Evolutionary conservation across 2,113 vertebrate species (phyloP).

Genomic region (Mastomys coucha): DNA sequence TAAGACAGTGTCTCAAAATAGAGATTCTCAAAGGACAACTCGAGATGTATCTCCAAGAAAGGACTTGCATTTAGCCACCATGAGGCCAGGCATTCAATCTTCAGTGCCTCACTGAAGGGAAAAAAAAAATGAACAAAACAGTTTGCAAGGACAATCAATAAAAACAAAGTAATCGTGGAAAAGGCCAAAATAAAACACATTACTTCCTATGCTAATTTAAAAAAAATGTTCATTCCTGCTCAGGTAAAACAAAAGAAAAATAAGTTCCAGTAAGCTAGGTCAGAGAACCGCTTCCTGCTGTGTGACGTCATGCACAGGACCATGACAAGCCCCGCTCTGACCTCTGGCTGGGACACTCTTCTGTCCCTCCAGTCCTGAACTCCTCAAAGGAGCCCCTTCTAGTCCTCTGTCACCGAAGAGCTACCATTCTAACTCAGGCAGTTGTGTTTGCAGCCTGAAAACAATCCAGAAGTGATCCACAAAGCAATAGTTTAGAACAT

Average conservation of each 20-base stretch:
- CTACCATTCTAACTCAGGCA: not conserved
- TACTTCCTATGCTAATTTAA: not conserved
- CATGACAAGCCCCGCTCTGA: not conserved
- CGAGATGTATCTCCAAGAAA: not conserved
- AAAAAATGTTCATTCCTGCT: not conserved
- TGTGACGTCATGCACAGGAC: not conserved
- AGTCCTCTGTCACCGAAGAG: not conserved
- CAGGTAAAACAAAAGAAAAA: conserved; percentile 15
- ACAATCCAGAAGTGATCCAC: not conserved
- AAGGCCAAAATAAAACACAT: not conserved
- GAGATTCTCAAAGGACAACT: not conserved
- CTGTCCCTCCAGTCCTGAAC: not conserved
- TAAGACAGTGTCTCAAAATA: not conserved
- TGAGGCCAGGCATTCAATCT: not conserved
- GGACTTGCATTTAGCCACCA: no score
- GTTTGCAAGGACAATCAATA: not conserved
- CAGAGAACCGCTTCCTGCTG: not conserved
- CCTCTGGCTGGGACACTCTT: not conserved
- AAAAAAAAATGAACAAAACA: not conserved
- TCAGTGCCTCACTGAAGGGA: not conserved
- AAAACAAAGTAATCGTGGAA: not conserved
- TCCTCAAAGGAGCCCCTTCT: not conserved
- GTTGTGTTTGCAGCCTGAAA: not conserved
- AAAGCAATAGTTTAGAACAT: not conserved
- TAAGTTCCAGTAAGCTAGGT: not conserved